Percentiles rank a stretch among this genome's conserved stretches.
Evolutionary conservation across 2,113 vertebrate genomes (phyloP).

Genomic region (Antennarius striatus): DNA sequence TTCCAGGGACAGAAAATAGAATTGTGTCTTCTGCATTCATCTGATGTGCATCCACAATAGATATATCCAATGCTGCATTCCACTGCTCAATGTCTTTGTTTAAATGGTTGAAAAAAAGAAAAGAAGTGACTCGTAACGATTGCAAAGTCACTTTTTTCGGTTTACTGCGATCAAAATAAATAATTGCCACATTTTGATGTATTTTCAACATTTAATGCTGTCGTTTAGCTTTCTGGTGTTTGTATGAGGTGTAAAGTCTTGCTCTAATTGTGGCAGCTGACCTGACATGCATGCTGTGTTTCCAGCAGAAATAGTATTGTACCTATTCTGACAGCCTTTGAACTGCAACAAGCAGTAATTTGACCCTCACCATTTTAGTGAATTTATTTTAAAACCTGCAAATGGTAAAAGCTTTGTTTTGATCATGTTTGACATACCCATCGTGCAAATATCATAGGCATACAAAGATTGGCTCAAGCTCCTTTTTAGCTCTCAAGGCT

Average conservation of each 20-base stretch:
- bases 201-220: no score
- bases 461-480: constrained; percentile 28
- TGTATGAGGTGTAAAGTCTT: no score
- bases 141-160: no score
- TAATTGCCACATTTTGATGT: no score
- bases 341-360: constrained; percentile 3
- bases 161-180: no score
- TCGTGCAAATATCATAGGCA: constrained; percentile 30
- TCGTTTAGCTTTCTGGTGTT: no score
- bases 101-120: not conserved
- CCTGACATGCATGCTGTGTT: not conserved
- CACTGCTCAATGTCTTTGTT: not conserved
- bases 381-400: constrained; percentile 16
- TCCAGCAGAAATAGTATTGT: not conserved
- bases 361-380: not conserved
- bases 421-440: constrained; percentile 32
- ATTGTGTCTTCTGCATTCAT: no score
- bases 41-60: not conserved
- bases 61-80: not conserved
- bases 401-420: not conserved
- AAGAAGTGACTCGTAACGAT: no score
- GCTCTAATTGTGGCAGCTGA: no score
- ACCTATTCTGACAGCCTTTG: not conserved
- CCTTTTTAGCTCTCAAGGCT: constrained; percentile 22
- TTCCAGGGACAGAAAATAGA: no score